phyloP scores from a whole-genome alignment of 2,113 vertebrate genomes.

The Gnathonemus echidnorhynchus region DNA sequence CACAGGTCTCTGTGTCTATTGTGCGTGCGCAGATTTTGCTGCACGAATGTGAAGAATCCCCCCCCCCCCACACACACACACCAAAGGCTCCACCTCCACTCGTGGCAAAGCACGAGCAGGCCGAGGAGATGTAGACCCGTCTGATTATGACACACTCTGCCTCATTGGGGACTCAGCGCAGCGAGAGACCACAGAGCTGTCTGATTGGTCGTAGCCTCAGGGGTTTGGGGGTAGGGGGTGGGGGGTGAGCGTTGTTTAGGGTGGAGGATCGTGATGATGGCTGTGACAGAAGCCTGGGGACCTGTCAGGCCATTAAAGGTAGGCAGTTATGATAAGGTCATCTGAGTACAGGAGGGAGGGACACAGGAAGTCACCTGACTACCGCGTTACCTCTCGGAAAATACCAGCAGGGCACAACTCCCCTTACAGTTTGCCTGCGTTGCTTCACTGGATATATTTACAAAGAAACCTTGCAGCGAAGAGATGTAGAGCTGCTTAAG shows the following conservation, averaged over 20 bases:
- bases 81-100: background rate
- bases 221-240: background rate
- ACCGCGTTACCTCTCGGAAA: background rate
- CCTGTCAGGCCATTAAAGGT: background rate
- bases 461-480: background rate
- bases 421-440: background rate
- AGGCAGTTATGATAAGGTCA: constrained; percentile 24
- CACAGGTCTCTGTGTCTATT: background rate
- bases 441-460: background rate
- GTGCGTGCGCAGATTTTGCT: background rate
- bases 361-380: background rate
- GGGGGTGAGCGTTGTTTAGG: background rate
- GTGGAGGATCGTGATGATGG: background rate
- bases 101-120: background rate
- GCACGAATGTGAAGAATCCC: background rate
- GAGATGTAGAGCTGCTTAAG: background rate
- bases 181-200: background rate
- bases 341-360: background rate
- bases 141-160: background rate
- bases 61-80: background rate
- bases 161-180: background rate
- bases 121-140: background rate
- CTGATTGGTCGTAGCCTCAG: background rate
- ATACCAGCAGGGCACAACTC: background rate
- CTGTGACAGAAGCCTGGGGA: background rate